Percentiles rank a stretch among this genome's conserved stretches.
Evolutionary conservation across 2,113 vertebrate species (phyloP).

Genomic region (Craseonycteris thonglongyai): DNA sequence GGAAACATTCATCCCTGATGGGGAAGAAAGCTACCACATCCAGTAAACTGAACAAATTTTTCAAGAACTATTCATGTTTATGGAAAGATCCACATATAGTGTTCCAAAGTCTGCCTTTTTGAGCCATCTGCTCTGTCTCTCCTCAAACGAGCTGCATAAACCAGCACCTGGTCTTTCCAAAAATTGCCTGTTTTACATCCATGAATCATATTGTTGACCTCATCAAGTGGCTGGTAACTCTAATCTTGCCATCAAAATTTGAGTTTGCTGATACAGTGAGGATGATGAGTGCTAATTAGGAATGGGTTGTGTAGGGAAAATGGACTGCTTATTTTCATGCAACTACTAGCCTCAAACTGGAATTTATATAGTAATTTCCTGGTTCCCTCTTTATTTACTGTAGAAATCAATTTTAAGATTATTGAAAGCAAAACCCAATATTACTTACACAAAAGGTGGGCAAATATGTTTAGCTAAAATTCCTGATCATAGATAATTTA

Average conservation of each 20-base stretch:
- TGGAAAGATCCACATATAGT: background rate
- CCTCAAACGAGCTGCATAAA: slow-evolving; percentile 10
- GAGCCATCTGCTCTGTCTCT: background rate
- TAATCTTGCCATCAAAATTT: background rate
- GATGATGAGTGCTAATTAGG: background rate
- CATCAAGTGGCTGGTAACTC: background rate
- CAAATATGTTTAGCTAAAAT: background rate
- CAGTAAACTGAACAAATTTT: background rate
- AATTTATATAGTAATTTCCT: background rate
- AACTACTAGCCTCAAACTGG: background rate
- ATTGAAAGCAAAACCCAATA: background rate
- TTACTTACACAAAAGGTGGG: background rate
- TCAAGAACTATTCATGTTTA: background rate
- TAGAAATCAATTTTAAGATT: background rate
- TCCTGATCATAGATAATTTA: background rate
- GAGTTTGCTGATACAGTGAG: slow-evolving; percentile 13
- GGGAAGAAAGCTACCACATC: background rate
- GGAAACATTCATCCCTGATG: background rate
- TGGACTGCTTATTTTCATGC: background rate
- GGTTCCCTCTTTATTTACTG: background rate
- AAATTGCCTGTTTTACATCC: background rate
- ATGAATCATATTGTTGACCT: slow-evolving; percentile 20
- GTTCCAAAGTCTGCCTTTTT: background rate
- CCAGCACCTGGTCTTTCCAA: slow-evolving; percentile 1
- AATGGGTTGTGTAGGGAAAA: background rate